Evolutionary conservation across 2,113 vertebrate species (phyloP).

Genomic region (Phalacrocorax pelagicus): DNA sequence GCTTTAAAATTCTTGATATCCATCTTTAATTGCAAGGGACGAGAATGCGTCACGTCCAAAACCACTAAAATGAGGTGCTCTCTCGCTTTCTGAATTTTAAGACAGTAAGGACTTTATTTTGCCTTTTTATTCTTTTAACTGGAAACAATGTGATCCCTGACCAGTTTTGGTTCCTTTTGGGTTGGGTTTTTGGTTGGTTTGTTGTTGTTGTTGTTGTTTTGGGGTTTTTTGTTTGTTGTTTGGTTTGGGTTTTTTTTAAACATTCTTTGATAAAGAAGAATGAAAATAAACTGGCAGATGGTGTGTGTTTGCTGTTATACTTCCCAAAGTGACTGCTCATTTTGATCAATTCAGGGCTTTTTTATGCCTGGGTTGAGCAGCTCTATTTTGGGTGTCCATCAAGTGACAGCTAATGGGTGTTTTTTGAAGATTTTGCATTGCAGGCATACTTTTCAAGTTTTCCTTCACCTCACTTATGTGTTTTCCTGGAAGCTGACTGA

Average conservation of each 20-base stretch:
- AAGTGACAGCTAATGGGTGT: fast-evolving
- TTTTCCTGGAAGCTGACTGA: neutral
- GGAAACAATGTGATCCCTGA: neutral
- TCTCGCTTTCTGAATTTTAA: neutral
- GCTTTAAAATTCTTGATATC: neutral
- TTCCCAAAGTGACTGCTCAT: neutral
- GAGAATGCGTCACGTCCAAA: neutral
- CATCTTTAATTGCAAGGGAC: neutral
- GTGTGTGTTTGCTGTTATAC: neutral
- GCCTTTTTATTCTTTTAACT: neutral
- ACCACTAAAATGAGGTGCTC: neutral
- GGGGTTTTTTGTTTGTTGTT: too few relatives aligned
- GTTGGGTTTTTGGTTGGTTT: neutral
- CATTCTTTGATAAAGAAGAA: neutral
- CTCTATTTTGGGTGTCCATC: neutral
- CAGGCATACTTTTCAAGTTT: neutral
- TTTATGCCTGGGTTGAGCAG: neutral
- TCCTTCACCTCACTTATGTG: neutral
- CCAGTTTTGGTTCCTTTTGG: too few relatives aligned
- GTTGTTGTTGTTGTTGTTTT: too few relatives aligned
- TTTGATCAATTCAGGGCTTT: neutral
- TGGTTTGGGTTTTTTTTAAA: too few relatives aligned
- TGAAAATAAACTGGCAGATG: neutral
- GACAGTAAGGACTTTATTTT: neutral
- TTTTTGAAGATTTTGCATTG: neutral